Evolutionary conservation across 2,797 vertebrate species (phyloP).

Genomic region (Muscicapa striata): DNA sequence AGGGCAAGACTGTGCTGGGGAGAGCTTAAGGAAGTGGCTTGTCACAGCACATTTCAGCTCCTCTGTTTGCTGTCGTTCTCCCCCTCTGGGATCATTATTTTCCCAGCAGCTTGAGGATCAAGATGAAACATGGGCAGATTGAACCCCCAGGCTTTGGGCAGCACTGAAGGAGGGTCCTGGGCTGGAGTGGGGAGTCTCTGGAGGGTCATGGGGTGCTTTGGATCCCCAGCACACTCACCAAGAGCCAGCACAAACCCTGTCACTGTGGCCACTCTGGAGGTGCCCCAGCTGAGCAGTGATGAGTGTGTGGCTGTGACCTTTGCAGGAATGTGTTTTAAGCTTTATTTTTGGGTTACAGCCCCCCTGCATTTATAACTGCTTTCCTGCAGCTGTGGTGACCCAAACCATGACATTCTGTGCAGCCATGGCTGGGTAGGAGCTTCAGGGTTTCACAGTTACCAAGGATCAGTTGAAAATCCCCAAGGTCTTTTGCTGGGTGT

Average conservation of each 20-base stretch:
- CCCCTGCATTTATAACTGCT: not conserved
- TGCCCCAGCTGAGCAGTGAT: not conserved
- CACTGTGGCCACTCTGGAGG: not conserved
- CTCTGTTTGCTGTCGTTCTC: not conserved
- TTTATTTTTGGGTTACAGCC: not conserved
- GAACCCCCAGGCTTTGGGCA: not conserved
- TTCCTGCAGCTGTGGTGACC: not conserved
- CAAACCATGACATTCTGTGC: not conserved
- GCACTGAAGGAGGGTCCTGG: too few species aligned
- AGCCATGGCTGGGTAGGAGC: not conserved
- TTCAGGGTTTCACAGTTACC: rapidly evolving
- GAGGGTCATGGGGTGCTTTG: not conserved
- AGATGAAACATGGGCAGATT: not conserved
- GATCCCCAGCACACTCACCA: not conserved
- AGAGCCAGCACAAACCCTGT: not conserved
- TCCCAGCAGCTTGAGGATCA: not conserved
- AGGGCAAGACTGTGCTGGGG: not conserved
- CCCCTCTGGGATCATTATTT: not conserved
- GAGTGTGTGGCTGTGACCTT: not conserved
- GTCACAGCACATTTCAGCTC: not conserved
- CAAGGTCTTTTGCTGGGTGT: not conserved
- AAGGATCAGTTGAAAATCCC: not conserved
- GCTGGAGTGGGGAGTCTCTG: not conserved
- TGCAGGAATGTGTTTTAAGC: not conserved
- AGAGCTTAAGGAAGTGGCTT: slow-evolving; percentile 26